Conservation (phyloP, 2,797 vertebrate genomes). For the Benthosema pterotum region DNA sequence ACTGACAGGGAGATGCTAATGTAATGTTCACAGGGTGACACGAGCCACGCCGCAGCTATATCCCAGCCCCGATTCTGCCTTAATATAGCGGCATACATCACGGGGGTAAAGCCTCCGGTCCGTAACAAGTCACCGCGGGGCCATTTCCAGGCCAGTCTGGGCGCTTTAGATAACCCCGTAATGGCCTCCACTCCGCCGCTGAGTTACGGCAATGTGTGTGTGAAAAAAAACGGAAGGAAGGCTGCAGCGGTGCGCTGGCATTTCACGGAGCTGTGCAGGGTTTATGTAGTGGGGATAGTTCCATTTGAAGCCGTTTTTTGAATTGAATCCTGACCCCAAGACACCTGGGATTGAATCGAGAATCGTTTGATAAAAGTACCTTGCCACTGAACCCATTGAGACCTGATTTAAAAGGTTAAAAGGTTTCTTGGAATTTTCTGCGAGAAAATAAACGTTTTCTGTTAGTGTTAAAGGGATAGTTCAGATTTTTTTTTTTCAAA, state of each 20-base stretch:
- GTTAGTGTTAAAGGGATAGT: too few species aligned
- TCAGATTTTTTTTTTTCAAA: too few species aligned
- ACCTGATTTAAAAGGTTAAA: too few species aligned
- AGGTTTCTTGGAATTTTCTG: too few species aligned
- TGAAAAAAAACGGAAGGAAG: slow-evolving; percentile 15
- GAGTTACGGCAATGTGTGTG: slow-evolving; percentile 50
- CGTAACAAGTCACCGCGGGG: slow-evolving; percentile 16
- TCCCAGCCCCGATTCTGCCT: slow-evolving; percentile 19
- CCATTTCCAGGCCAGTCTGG: slow-evolving; percentile 33
- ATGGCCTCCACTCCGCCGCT: slow-evolving; percentile 29
- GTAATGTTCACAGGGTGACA: slow-evolving; percentile 29
- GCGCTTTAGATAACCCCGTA: slow-evolving; percentile 44
- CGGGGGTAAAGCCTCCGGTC: slow-evolving; percentile 14
- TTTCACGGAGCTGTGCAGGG: not conserved
- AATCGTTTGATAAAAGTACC: too few species aligned
- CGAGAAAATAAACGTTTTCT: too few species aligned
- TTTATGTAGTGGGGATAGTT: too few species aligned
- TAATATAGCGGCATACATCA: slow-evolving; percentile 41
- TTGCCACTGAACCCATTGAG: too few species aligned
- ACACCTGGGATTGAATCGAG: too few species aligned
- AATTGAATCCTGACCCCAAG: too few species aligned
- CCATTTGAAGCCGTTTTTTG: too few species aligned
- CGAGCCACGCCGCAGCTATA: slow-evolving; percentile 24
- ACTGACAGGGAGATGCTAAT: slow-evolving; percentile 23
- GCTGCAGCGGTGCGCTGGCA: slow-evolving; percentile 27